A percentile compares a stretch with the other conserved stretches of the same genome.
Conservation (phyloP, 2,113 vertebrate genomes). For the Varanus komodoensis region DNA sequence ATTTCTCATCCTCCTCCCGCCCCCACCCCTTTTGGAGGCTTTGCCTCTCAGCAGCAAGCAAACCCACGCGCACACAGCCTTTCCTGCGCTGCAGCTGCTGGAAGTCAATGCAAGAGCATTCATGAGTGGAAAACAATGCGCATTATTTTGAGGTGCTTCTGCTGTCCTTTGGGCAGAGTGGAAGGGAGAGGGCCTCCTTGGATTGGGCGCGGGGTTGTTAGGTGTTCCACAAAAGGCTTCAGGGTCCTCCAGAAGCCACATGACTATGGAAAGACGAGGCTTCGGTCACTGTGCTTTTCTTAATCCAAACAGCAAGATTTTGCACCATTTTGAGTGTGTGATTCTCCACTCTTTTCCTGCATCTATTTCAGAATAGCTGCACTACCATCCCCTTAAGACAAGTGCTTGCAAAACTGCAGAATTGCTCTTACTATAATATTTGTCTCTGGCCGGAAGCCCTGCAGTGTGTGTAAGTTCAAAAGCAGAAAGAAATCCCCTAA, state of each 20-base stretch:
- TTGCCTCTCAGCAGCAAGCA: neutral
- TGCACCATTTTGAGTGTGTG: neutral
- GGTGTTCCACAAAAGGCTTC: too few relatives aligned
- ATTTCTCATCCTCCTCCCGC: neutral
- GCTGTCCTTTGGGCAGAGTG: neutral
- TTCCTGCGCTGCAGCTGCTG: constrained; percentile 58
- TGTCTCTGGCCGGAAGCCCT: neutral
- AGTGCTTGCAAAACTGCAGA: neutral
- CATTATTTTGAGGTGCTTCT: constrained; percentile 45
- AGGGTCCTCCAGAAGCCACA: neutral
- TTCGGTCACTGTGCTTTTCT: too few relatives aligned
- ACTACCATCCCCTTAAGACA: neutral
- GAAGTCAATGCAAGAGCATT: constrained; percentile 63
- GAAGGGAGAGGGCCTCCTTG: neutral
- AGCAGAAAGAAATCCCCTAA: neutral
- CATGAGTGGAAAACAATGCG: constrained; percentile 66
- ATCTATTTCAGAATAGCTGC: neutral
- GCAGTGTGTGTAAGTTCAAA: neutral
- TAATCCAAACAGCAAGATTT: too few relatives aligned
- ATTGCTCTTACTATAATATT: neutral
- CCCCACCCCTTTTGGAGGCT: neutral
- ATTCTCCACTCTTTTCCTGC: neutral
- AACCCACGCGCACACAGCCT: neutral
- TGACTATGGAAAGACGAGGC: neutral
- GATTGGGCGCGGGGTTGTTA: neutral